Evolutionary conservation across 2,113 vertebrate species (phyloP).

Genomic region (Paracanthobrama guichenoti): DNA sequence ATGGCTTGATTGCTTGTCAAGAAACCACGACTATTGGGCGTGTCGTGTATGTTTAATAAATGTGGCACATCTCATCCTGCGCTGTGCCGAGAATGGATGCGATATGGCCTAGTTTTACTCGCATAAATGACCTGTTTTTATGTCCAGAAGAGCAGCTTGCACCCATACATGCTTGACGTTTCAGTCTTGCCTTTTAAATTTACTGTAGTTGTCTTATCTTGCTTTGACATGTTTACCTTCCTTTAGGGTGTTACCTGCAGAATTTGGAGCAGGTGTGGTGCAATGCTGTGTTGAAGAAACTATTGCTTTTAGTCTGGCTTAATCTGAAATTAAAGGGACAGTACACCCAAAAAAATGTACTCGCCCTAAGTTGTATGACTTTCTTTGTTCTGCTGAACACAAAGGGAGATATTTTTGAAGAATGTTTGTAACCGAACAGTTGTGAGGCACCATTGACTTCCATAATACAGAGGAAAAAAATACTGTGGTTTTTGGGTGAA

Average conservation of each 20-base stretch:
- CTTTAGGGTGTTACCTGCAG: background rate
- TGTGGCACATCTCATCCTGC: background rate
- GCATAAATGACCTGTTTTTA: slow-evolving; percentile 55
- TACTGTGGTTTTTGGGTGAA: no score
- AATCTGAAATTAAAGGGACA: background rate
- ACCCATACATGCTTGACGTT: slow-evolving; percentile 20
- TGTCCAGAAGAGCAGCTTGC: slow-evolving; percentile 39
- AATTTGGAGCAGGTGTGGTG: background rate
- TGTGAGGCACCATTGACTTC: background rate
- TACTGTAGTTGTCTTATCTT: background rate
- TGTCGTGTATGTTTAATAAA: background rate
- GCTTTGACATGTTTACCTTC: background rate
- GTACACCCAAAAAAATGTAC: background rate
- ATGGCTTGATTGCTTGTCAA: background rate
- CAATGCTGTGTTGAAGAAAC: background rate
- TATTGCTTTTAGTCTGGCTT: background rate
- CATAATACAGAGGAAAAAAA: background rate
- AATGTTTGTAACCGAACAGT: background rate
- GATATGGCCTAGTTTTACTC: slow-evolving; percentile 52
- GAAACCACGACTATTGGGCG: background rate
- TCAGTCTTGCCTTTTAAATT: background rate
- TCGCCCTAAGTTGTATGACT: background rate
- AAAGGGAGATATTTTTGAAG: background rate
- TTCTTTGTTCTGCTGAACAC: background rate
- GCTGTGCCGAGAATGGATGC: slow-evolving; percentile 34